These are phyloP conservation scores for Caenorhabditis sp. DNA, from an alignment of 2,888 invertebrate species.

Conservation along the genomic window DNA sequence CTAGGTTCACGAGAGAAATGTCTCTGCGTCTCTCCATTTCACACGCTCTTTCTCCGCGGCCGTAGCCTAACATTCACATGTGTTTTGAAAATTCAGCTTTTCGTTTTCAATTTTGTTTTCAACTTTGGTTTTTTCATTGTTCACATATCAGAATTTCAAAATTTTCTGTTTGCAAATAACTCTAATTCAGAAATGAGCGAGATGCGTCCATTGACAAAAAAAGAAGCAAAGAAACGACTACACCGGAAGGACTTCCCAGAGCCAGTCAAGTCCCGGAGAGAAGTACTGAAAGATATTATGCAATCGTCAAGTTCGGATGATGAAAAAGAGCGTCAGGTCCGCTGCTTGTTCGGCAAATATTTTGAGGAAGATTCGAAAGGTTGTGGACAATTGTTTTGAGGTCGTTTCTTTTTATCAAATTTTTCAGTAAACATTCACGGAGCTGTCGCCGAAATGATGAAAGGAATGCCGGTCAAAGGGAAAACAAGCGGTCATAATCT, in stretches of 20 bases:
- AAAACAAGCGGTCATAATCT: constrained; percentile 12
- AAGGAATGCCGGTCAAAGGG: constrained; percentile 42
- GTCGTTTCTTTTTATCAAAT: background rate
- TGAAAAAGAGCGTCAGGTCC: background rate
- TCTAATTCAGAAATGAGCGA: no score
- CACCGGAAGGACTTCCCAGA: constrained; percentile 41
- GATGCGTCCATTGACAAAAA: no score
- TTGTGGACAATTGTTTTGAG: background rate
- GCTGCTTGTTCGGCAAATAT: background rate
- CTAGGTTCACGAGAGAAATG: background rate
- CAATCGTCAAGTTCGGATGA: background rate
- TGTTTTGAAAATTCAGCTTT: background rate
- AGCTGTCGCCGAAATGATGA: constrained; percentile 33
- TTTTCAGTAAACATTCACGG: constrained; percentile 22
- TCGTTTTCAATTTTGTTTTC: background rate
- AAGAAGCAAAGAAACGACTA: constrained; percentile 49
- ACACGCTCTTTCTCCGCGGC: background rate
- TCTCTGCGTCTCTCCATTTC: constrained; percentile 4
- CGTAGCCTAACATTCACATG: no score
- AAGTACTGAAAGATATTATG: constrained; percentile 40
- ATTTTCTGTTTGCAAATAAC: no score
- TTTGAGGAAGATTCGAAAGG: constrained; percentile 22
- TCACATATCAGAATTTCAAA: background rate
- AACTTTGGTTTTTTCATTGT: background rate
- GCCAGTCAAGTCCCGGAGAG: constrained; percentile 48